phyloP scores from a whole-genome alignment of 2,888 invertebrate genomes.

The Drepana falcataria region DNA sequence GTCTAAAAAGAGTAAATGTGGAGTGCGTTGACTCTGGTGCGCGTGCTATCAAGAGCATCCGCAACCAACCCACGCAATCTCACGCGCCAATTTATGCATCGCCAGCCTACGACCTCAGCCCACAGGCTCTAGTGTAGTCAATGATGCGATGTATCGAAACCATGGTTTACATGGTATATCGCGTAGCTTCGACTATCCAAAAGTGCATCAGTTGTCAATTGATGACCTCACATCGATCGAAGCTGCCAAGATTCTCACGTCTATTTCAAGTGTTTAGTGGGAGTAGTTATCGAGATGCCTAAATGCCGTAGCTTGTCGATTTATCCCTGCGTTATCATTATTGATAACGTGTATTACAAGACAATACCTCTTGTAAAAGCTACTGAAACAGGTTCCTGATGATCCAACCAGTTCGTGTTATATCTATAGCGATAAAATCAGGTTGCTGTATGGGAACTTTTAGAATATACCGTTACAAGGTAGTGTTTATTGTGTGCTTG shows the following conservation, averaged over 20 bases:
- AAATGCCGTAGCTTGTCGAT: background rate
- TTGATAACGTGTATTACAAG: background rate
- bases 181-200: background rate
- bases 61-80: constrained; percentile 54
- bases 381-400: background rate
- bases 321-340: background rate
- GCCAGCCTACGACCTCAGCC: constrained; percentile 48
- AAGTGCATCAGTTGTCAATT: constrained; percentile 22
- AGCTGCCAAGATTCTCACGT: constrained; percentile 46
- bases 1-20: constrained; percentile 15
- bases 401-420: background rate
- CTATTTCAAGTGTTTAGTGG: constrained; percentile 33
- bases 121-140: constrained; percentile 36
- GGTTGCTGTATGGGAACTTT: background rate
- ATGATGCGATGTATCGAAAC: constrained; percentile 4
- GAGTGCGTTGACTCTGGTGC: constrained; percentile 55
- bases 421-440: background rate
- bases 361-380: background rate
- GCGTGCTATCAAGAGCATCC: constrained; percentile 57
- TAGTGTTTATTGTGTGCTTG: too few species aligned
- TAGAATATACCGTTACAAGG: too few species aligned
- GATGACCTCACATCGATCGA: constrained; percentile 34
- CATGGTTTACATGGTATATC: background rate
- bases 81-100: constrained; percentile 55
- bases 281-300: background rate